Percentiles rank a stretch among this genome's conserved stretches.
Evolutionary conservation across 1,140 invertebrate species (phyloP).

Genomic region (Ceratina australensis): DNA sequence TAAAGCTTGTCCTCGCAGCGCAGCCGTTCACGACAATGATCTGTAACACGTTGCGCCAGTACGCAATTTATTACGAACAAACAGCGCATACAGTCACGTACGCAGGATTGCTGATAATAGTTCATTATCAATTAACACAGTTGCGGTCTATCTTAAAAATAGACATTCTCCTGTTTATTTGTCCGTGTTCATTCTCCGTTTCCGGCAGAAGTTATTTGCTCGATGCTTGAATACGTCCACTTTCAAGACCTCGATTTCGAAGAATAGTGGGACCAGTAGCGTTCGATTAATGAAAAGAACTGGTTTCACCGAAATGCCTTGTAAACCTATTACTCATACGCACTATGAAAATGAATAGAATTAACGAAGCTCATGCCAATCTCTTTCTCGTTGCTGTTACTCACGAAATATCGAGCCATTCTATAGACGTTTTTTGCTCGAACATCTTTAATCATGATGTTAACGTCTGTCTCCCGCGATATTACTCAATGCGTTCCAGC

Average conservation of each 20-base stretch:
- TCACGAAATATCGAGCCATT: conserved; percentile 30
- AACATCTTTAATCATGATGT: neutral
- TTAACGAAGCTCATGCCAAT: conserved; percentile 35
- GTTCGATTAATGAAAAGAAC: conserved; percentile 45
- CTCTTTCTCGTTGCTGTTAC: conserved; percentile 44
- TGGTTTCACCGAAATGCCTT: conserved; percentile 41
- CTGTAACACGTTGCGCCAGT: neutral
- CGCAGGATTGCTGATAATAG: neutral
- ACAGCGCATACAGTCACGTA: neutral
- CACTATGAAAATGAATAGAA: conserved; percentile 20
- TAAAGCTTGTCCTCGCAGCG: conserved; percentile 2
- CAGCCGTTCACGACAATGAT: conserved; percentile 10
- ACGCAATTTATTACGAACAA: conserved; percentile 1
- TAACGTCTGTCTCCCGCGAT: neutral
- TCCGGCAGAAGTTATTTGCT: neutral
- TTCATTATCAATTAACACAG: neutral
- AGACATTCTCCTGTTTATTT: neutral
- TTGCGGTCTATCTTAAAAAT: neutral
- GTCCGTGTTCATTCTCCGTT: neutral
- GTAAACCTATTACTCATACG: conserved; percentile 52
- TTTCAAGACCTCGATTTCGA: neutral
- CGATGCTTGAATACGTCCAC: too few species aligned
- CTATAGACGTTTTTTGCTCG: neutral
- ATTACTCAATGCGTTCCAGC: neutral
- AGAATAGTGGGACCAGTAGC: conserved; percentile 9